Conservation (phyloP, 2,888 invertebrate genomes). For the Tetramorium bicarinatum region DNA sequence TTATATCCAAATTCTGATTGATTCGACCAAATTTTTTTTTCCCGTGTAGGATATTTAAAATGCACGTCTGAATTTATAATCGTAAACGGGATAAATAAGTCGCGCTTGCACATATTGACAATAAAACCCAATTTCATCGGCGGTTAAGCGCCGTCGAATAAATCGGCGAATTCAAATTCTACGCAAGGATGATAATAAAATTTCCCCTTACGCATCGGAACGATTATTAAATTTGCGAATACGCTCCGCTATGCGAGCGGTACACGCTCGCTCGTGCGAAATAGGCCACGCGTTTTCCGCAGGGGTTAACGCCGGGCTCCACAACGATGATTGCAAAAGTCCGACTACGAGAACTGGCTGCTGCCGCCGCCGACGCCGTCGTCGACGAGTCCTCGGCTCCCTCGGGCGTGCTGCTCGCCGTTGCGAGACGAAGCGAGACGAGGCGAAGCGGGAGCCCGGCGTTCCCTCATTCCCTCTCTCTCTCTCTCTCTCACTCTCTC, state of each 20-base stretch:
- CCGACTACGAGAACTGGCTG: conserved; percentile 25
- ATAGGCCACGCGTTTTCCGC: conserved; percentile 44
- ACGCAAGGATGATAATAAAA: background rate
- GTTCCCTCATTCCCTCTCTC: background rate
- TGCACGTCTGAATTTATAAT: background rate
- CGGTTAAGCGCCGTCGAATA: background rate
- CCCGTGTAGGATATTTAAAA: background rate
- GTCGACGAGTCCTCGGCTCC: conserved; percentile 43
- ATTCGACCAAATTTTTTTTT: no score
- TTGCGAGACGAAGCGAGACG: conserved; percentile 11
- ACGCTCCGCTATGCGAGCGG: background rate
- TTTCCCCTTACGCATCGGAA: conserved; percentile 21
- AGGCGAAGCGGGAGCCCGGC: background rate
- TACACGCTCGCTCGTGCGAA: conserved; percentile 24
- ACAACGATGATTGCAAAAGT: conserved; percentile 52
- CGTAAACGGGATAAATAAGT: no score
- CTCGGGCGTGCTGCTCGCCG: conserved; percentile 42
- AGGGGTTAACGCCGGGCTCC: conserved; percentile 38
- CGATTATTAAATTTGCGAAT: conserved; percentile 47
- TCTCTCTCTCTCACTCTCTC: background rate
- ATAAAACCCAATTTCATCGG: conserved; percentile 14
- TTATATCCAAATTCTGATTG: no score
- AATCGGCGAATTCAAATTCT: background rate
- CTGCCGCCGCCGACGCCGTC: background rate
- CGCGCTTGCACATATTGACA: background rate